A percentile compares a stretch with the other conserved stretches of the same genome.
phyloP scores from a whole-genome alignment of 2,113 vertebrate genomes.

The Seriola aureovittata region DNA sequence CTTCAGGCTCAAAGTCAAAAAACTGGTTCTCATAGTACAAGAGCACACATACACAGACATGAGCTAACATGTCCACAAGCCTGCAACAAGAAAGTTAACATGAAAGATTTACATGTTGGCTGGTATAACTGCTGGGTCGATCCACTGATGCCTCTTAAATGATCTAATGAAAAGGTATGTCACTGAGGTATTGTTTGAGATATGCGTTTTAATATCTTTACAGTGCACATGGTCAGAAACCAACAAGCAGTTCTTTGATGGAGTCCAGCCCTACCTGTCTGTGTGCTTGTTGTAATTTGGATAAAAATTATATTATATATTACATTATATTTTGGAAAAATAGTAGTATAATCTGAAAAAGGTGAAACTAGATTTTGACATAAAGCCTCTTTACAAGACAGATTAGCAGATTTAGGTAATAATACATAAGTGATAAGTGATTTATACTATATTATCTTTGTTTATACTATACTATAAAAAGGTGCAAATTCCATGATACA shows the following conservation, averaged over 20 bases:
- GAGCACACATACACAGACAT: neutral
- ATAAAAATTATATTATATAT: no score
- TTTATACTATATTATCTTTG: no score
- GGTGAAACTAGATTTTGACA: no score
- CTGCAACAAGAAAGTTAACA: neutral
- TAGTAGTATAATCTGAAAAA: neutral
- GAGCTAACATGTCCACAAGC: conserved; percentile 21
- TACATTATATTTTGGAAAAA: no score
- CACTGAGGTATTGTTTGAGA: neutral
- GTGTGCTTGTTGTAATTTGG: neutral
- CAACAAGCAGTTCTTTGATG: neutral
- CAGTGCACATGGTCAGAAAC: neutral
- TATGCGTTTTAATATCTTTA: neutral
- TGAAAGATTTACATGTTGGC: neutral
- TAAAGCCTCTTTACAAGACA: no score
- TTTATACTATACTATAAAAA: no score
- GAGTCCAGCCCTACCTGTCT: neutral
- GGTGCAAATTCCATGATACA: no score
- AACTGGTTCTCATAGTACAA: neutral
- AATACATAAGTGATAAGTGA: no score
- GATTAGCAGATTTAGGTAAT: neutral
- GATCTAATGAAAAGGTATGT: neutral
- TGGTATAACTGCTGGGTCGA: neutral
- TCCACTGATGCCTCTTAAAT: neutral
- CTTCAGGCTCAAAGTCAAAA: neutral